phyloP scores from a whole-genome alignment of 2,888 invertebrate genomes.

The Augochlorella aurata region DNA sequence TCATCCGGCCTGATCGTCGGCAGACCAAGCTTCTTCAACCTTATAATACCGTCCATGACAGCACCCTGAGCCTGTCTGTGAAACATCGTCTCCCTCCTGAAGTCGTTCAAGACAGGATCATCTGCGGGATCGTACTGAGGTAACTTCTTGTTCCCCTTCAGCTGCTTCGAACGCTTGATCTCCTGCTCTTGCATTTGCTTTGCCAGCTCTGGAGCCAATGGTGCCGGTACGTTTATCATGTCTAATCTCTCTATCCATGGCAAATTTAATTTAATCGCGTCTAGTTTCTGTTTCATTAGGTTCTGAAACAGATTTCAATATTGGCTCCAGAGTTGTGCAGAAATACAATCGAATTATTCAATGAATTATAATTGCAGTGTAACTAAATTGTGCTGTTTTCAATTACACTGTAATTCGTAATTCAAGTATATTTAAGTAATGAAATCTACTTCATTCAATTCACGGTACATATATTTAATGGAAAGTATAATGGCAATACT shows the following conservation, averaged over 20 bases:
- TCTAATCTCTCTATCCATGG: slow-evolving; percentile 95
- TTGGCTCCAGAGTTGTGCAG: no score
- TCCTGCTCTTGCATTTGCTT: slow-evolving; percentile 90
- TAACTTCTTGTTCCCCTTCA: slow-evolving; percentile 88
- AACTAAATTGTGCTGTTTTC: no score
- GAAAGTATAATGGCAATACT: no score
- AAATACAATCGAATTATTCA: no score
- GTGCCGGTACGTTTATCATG: slow-evolving; percentile 89
- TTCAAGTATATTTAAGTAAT: no score
- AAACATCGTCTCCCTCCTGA: slow-evolving; percentile 94
- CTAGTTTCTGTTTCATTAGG: slow-evolving; percentile 87
- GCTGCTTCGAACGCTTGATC: slow-evolving; percentile 85
- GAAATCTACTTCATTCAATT: no score
- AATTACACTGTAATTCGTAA: no score
- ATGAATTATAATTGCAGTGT: no score
- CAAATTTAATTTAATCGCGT: slow-evolving; percentile 87
- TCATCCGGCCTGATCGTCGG: slow-evolving; percentile 94
- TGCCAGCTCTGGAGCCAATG: slow-evolving; percentile 92
- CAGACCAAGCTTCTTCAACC: slow-evolving; percentile 89
- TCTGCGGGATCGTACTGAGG: slow-evolving; percentile 86
- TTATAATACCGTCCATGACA: slow-evolving; percentile 90
- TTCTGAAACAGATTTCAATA: slow-evolving; percentile 76
- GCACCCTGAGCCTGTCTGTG: slow-evolving; percentile 94
- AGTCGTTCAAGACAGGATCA: slow-evolving; percentile 94
- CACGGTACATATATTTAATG: no score